Evolutionary conservation across 1,140 invertebrate genomes (phyloP).

Genomic region (Neodiprion lecontei): DNA sequence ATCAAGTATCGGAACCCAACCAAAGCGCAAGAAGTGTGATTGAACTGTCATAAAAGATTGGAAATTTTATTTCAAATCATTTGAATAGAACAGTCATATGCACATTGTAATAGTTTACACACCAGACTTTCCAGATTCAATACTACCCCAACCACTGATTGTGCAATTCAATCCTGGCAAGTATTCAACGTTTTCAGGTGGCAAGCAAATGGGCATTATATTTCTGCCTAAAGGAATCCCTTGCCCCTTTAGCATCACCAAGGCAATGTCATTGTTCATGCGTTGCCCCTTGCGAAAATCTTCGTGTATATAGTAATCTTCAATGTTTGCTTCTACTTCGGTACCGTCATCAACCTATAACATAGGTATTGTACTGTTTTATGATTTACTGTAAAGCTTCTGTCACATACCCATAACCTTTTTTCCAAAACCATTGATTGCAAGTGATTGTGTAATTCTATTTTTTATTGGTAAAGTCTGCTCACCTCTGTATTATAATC

Average conservation of each 20-base stretch:
- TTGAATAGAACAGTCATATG: conserved; percentile 17
- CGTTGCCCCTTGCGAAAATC: conserved; percentile 69
- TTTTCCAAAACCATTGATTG: background rate
- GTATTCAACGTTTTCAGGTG: conserved; percentile 62
- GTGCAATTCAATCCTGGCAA: conserved; percentile 71
- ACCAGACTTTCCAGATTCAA: conserved; percentile 68
- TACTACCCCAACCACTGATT: conserved; percentile 82
- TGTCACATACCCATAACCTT: background rate
- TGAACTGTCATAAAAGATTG: conserved; percentile 55
- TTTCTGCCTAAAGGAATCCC: conserved; percentile 72
- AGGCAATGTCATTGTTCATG: conserved; percentile 79
- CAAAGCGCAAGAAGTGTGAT: conserved; percentile 59
- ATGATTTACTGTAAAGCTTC: background rate
- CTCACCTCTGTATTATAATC: conserved; percentile 74
- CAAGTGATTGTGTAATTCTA: background rate
- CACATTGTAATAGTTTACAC: conserved; percentile 32
- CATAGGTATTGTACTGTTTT: background rate
- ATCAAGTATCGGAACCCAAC: conserved; percentile 65
- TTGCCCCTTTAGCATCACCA: conserved; percentile 71
- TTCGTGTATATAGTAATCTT: conserved; percentile 73
- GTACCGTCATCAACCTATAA: conserved; percentile 66
- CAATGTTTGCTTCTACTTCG: conserved; percentile 72
- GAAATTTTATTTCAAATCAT: conserved; percentile 19
- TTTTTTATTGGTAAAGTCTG: conserved; percentile 17
- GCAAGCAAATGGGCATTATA: conserved; percentile 80